These are phyloP conservation scores for Pharmacophagus antenor DNA, from an alignment of 2,888 invertebrate species.

Conservation along the genomic window DNA sequence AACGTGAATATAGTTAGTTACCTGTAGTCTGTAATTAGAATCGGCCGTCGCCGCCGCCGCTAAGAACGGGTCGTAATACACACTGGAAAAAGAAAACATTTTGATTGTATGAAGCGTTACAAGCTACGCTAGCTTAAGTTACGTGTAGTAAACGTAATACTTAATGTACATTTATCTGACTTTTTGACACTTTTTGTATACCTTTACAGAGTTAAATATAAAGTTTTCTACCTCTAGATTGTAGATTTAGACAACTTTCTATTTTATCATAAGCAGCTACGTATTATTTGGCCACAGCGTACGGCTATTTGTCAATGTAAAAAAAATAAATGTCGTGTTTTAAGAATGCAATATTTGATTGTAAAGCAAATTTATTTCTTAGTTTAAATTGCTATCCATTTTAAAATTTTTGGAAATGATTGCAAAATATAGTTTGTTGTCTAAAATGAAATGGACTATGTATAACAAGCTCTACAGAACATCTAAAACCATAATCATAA, in stretches of 20 bases:
- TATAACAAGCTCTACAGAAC: conserved; percentile 18
- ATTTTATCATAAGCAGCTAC: neutral
- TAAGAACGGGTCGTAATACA: conserved; percentile 98
- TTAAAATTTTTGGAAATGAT: conserved; percentile 6
- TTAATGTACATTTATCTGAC: neutral
- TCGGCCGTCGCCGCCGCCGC: conserved; percentile 92
- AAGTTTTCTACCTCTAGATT: neutral
- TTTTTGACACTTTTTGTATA: too few species aligned
- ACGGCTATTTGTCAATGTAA: neutral
- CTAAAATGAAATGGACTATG: conserved; percentile 10
- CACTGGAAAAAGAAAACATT: conserved; percentile 82
- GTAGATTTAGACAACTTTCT: neutral
- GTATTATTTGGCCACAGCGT: neutral
- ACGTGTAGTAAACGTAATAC: too few species aligned
- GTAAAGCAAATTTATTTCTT: neutral
- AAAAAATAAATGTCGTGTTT: neutral
- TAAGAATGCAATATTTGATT: neutral
- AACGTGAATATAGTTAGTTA: conserved; percentile 64
- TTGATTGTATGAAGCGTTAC: neutral
- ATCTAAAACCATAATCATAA: conserved; percentile 22
- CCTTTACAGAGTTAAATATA: neutral
- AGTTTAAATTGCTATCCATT: neutral
- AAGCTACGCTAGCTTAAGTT: too few species aligned
- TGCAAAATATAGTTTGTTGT: neutral
- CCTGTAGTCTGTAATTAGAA: conserved; percentile 95